A percentile compares a stretch with the other conserved stretches of the same genome.
phyloP scores from a whole-genome alignment of 2,113 vertebrate genomes.

The Tamias sibiricus region DNA sequence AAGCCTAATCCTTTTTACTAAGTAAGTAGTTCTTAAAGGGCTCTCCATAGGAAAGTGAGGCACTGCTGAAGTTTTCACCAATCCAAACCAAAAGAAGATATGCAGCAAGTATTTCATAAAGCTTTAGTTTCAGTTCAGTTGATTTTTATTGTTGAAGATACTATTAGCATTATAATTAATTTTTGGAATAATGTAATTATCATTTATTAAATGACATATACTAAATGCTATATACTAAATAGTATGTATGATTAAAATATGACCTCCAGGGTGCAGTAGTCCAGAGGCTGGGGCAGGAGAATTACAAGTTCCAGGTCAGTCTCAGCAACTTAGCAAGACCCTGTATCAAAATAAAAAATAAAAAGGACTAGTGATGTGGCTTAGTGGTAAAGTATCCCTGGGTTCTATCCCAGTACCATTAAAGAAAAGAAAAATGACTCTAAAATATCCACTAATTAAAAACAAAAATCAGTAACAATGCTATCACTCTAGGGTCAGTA shows the following conservation, averaged over 20 bases:
- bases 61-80: neutral
- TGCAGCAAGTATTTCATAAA: conserved; percentile 4
- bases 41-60: neutral
- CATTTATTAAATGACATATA: neutral
- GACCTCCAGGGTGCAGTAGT: neutral
- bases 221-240: neutral
- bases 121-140: neutral
- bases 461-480: neutral
- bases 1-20: conserved; percentile 50
- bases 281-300: too few relatives aligned
- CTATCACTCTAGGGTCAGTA: neutral
- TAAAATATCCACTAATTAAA: neutral
- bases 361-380: too few relatives aligned
- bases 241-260: neutral
- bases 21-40: conserved; percentile 22
- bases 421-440: neutral
- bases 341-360: too few relatives aligned
- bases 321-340: too few relatives aligned
- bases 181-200: neutral
- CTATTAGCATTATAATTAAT: neutral
- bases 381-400: too few relatives aligned
- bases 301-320: too few relatives aligned
- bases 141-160: neutral
- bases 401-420: too few relatives aligned
- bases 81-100: conserved; percentile 32